phyloP scores from a whole-genome alignment of 2,888 invertebrate genomes.

The Pecten maximus region DNA sequence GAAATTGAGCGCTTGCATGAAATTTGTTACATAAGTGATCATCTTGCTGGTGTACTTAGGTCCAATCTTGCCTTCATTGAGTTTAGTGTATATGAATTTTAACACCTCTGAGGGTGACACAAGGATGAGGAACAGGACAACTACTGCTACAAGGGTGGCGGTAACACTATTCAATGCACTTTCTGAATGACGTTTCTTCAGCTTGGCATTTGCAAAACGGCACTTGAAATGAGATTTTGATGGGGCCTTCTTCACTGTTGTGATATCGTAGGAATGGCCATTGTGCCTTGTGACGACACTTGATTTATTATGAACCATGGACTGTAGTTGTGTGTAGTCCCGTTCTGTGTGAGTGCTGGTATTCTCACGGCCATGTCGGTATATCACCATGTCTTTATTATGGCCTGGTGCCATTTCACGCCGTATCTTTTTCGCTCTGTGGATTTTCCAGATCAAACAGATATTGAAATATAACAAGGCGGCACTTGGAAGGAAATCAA shows the following conservation, averaged over 20 bases:
- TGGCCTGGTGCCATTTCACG: slow-evolving; percentile 70
- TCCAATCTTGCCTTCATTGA: slow-evolving; percentile 49
- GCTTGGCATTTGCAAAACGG: slow-evolving; percentile 46
- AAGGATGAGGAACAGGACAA: slow-evolving; percentile 78
- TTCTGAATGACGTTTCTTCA: slow-evolving; percentile 66
- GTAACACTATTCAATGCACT: slow-evolving; percentile 79
- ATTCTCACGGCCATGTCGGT: slow-evolving; percentile 37
- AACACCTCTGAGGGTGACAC: slow-evolving; percentile 80
- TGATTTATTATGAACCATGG: slow-evolving; percentile 1
- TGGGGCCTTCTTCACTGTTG: slow-evolving; percentile 24
- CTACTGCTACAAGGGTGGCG: slow-evolving; percentile 78
- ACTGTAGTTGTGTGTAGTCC: not conserved
- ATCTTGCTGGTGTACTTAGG: slow-evolving; percentile 58
- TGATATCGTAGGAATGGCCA: not conserved
- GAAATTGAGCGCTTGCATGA: slow-evolving; percentile 79
- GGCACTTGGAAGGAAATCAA: slow-evolving; percentile 78
- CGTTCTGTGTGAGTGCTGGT: slow-evolving; percentile 40
- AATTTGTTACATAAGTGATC: slow-evolving; percentile 72
- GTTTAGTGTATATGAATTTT: slow-evolving; percentile 72
- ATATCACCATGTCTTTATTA: slow-evolving; percentile 41
- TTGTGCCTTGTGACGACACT: not conserved
- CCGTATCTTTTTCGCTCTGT: slow-evolving; percentile 72
- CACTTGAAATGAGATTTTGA: slow-evolving; percentile 37
- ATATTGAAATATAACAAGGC: slow-evolving; percentile 78
- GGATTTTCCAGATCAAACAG: slow-evolving; percentile 75